Evolutionary conservation across 2,113 vertebrate species (phyloP).

Genomic region (Ciconia boyciana): DNA sequence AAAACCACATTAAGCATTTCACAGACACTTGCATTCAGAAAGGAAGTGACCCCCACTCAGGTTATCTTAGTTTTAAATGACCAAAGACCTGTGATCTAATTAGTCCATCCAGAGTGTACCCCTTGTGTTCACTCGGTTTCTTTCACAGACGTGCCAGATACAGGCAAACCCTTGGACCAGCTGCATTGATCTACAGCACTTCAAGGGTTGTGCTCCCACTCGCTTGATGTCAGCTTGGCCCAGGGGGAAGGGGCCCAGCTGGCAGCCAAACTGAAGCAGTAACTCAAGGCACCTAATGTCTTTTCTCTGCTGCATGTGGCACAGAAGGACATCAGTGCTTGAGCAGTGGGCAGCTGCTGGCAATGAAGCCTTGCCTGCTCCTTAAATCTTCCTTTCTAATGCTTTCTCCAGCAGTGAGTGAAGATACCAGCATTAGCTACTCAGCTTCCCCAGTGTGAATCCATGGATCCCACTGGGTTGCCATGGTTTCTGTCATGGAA

Average conservation of each 20-base stretch:
- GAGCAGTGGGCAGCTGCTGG: not conserved
- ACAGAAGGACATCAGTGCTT: not conserved
- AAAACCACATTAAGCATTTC: not conserved
- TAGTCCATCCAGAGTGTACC: not conserved
- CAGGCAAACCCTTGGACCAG: not conserved
- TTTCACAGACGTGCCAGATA: not conserved
- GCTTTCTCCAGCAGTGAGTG: not conserved
- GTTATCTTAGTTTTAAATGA: not conserved
- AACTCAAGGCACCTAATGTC: not conserved
- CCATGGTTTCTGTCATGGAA: constrained; percentile 18
- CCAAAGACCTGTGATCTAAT: not conserved
- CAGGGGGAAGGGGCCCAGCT: not conserved
- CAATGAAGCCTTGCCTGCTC: not conserved
- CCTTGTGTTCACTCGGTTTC: not conserved
- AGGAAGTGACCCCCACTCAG: not conserved
- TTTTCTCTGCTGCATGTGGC: not conserved
- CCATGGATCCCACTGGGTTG: not conserved
- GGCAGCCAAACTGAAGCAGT: not conserved
- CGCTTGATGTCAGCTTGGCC: not conserved
- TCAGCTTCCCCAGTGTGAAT: not conserved
- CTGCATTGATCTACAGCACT: not conserved
- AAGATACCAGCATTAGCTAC: not conserved
- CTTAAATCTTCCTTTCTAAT: constrained; percentile 1
- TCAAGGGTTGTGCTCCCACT: not conserved
- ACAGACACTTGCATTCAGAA: not conserved